Base-by-base conservation (phyloP, 1,140 invertebrate species). In the Cephus cinctus region DNA sequence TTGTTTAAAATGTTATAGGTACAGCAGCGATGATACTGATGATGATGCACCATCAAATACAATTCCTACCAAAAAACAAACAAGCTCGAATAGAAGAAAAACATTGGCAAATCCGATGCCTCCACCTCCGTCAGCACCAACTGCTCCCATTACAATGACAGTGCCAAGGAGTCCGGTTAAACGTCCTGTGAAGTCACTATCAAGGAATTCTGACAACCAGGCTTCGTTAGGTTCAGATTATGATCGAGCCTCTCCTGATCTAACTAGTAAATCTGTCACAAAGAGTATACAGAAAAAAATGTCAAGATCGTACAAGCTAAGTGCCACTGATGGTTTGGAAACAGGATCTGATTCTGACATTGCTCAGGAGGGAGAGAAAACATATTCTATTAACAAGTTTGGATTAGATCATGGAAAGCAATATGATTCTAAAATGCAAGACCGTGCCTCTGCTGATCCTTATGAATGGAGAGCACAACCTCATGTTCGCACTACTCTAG, bases 271-370 rank as follows among this genome's bases (percentile, higher is more conserved):
- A 22, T 39, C 46, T 1, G 4, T 48, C n/a, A 40, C 45, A 5
- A 72, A 60, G 54, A 63, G 9, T 27, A 54, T 54, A 0, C 57
- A 56, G 15, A 61, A 57, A n/a, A 71, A 68, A 31, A 54, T 51
- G 23, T 73, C 64, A 0, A 78, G 73, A 43, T 78, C 63, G 1
- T 81, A 77, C 50, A 72, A 68, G 52, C 57, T 35, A 0, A 59
- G 47, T n/a, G 61, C 75, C 14, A 75, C 73, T 25, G 82, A 83
- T 48, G 81, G 79, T 15, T 75, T 82, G 43, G 83, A 83, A 52
- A 82, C 80, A 2, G 81, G 80, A 9, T 83, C 81, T 0, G 82
- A 83, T 49, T 75, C 74, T 0, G 74, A 76, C 39, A 43, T 64
- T 1, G 42, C 54, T 0, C 71, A 75, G n/a, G 73, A 73, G 8